Evolutionary conservation across 2,113 vertebrate species (phyloP), one percentile per base, ranked within the genome.

Genomic region (Callithrix jacchus): DNA sequence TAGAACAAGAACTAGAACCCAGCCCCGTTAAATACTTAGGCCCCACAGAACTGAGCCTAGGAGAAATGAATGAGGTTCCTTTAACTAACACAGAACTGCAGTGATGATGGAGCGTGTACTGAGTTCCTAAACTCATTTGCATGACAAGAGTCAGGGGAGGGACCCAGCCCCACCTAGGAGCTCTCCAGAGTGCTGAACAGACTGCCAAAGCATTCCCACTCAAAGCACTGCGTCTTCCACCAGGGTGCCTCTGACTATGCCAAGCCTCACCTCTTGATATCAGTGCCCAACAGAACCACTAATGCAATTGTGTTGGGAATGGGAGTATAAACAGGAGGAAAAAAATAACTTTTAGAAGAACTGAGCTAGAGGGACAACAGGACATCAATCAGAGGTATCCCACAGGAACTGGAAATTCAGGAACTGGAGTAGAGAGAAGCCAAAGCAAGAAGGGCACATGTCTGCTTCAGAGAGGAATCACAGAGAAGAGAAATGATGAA

Each of bases 121-220:
- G 23, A 71, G 49, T 70, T 8, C 42, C 80, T 12, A 68, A 42
- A 17, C n/a, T 4, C 27, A 37, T n/a, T 35, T 30, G 4, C 10
- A 35, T 25, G 30, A 8, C 16, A 10, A 47, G 5, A 10, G 1
- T 6, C 11, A 32, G 23, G 8, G 45, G 21, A n/a, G 30, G 14
- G 6, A n/a, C 49, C 40, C 1, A 32, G 3, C 32, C 4, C 37
- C 32, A 3, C n/a, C 6, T 20, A 14, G 93, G 87, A 96, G 93
- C 94, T 97, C 81, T 96, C 85, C 95, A 70, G 58, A 8, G 94
- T 91, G 64, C 96, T 92, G 96, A 92, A 81, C 13, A 45, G 18
- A 42, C 49, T 61, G 40, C 32, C n/a, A 2, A 37, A 16, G 58
- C 5, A 6, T 21, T 25, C 25, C 1, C 49, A 20, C 18, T 21